These are phyloP conservation scores for Papilio machaon DNA, from an alignment of 1,140 invertebrate species.

Conservation along the genomic window DNA sequence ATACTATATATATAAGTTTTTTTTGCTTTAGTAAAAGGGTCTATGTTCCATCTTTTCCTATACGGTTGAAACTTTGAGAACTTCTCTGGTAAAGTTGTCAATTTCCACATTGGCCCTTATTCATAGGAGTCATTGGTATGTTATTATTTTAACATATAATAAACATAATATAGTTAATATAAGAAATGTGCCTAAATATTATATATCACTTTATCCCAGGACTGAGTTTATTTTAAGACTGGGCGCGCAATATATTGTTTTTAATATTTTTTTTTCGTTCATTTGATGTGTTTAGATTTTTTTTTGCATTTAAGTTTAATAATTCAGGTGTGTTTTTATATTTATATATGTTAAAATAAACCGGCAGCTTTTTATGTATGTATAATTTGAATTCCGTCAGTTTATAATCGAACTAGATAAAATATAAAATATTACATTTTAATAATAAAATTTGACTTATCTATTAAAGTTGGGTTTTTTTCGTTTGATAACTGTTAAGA, in stretches of 20 bases:
- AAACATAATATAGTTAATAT: conserved; percentile 31
- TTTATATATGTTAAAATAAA: not conserved
- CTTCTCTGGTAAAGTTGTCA: no score
- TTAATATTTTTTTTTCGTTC: conserved; percentile 17
- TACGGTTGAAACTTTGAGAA: no score
- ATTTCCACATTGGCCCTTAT: no score
- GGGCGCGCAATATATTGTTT: conserved; percentile 39
- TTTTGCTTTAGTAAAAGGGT: no score
- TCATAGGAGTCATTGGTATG: no score
- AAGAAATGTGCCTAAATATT: conserved; percentile 36
- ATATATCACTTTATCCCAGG: conserved; percentile 36
- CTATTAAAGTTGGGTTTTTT: no score
- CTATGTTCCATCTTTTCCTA: no score
- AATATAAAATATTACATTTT: not conserved
- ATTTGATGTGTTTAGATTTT: conserved; percentile 6
- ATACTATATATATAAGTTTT: no score
- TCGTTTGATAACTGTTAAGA: no score
- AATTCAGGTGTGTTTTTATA: not conserved
- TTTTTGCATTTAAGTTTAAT: conserved; percentile 31
- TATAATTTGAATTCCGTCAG: not conserved
- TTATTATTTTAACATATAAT: conserved; percentile 23
- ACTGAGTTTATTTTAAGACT: conserved; percentile 38
- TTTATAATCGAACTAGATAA: not conserved
- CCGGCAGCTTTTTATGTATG: conserved; percentile 20
- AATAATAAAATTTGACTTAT: no score